A percentile compares a stretch with the other conserved stretches of the same genome.
phyloP scores from a whole-genome alignment of 2,113 vertebrate genomes.

The Opisthocomus hoazin region DNA sequence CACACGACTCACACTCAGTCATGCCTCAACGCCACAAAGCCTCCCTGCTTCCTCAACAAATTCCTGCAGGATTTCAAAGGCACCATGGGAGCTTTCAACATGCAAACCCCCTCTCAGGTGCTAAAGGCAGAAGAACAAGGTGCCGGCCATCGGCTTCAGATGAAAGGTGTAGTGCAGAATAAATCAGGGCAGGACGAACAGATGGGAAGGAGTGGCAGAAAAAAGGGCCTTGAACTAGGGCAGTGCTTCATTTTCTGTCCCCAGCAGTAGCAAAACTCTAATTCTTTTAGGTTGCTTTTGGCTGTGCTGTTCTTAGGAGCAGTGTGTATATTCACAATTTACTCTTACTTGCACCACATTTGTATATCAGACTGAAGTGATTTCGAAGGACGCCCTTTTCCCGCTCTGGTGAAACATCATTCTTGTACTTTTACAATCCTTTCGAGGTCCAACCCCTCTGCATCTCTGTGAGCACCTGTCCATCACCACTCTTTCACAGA shows the following conservation, averaged over 20 bases:
- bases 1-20: not conserved
- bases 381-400: accelerated
- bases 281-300: not conserved
- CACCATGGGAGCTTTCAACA: not conserved
- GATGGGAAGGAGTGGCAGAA: accelerated
- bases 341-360: no score
- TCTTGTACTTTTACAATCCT: accelerated
- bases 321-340: accelerated
- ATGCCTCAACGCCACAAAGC: not conserved
- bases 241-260: not conserved
- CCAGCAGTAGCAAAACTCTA: accelerated
- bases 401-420: accelerated
- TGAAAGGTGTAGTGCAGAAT: not conserved
- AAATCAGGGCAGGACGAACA: not conserved
- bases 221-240: not conserved
- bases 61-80: not conserved
- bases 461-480: accelerated
- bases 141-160: not conserved
- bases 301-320: not conserved
- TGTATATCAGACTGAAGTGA: accelerated
- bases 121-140: not conserved
- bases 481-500: no score
- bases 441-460: accelerated
- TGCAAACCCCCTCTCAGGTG: not conserved
- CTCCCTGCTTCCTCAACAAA: not conserved